Conservation (phyloP, 2,113 vertebrate species). For the Gracilinanus agilis region DNA sequence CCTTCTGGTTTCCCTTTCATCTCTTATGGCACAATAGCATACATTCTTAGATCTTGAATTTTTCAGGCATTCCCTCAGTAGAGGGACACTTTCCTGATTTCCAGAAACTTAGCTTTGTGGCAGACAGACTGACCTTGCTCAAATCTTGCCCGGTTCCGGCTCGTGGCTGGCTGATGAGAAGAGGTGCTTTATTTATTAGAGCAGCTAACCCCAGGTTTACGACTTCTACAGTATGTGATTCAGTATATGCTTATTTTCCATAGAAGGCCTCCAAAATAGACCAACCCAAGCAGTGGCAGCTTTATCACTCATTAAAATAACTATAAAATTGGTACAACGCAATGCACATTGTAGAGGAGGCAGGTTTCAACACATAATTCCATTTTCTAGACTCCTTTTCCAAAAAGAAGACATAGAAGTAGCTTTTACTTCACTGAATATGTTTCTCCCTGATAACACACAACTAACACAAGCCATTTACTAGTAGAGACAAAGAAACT, state of each 20-base stretch:
- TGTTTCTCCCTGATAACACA: background rate
- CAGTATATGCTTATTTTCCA: background rate
- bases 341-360: slow-evolving; percentile 17
- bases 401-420: slow-evolving; percentile 11
- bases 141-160: slow-evolving; percentile 29
- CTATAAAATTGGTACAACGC: background rate
- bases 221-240: background rate
- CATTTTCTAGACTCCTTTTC: slow-evolving; percentile 43
- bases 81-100: background rate
- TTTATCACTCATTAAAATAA: background rate
- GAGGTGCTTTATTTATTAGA: slow-evolving; percentile 1
- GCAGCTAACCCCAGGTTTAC: slow-evolving; percentile 2
- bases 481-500: slow-evolving; percentile 60
- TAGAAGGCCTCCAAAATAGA: slow-evolving; percentile 59
- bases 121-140: background rate
- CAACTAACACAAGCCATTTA: background rate
- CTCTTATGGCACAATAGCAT: background rate
- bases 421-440: slow-evolving; percentile 40
- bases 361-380: slow-evolving; percentile 51
- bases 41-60: background rate
- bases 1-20: background rate
- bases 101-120: background rate
- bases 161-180: background rate
- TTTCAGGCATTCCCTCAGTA: background rate
- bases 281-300: background rate